Conservation (phyloP, 2,797 vertebrate genomes). For the Loriculus beryllinus region DNA sequence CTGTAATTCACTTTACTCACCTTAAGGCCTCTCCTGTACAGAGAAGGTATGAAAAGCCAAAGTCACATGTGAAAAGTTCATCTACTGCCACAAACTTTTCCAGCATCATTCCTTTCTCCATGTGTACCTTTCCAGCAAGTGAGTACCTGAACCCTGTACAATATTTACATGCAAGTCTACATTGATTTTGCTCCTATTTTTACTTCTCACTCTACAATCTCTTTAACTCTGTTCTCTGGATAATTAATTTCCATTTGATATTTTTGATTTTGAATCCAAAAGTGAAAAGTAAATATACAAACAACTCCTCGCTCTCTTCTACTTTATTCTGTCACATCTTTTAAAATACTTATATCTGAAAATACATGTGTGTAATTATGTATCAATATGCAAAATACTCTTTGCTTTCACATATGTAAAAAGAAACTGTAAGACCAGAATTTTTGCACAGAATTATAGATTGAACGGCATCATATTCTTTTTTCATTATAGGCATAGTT, state of each 20-base stretch:
- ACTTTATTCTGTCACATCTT: background rate
- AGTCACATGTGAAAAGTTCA: background rate
- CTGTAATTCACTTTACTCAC: background rate
- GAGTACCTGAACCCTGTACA: background rate
- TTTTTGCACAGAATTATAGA: background rate
- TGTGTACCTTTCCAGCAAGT: background rate
- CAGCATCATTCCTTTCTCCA: background rate
- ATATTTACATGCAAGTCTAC: background rate
- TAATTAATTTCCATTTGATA: background rate
- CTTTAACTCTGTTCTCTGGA: background rate
- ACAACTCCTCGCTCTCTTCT: background rate
- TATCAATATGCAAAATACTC: background rate
- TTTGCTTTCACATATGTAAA: background rate
- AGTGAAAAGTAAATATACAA: background rate
- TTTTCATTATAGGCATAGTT: background rate
- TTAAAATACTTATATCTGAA: background rate
- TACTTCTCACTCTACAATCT: background rate
- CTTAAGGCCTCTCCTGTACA: background rate
- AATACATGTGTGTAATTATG: background rate
- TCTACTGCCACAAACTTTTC: background rate
- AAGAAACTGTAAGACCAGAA: background rate
- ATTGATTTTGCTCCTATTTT: background rate
- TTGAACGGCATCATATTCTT: background rate
- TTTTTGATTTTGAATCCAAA: background rate
- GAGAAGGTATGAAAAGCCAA: background rate